Conservation (phyloP, 2,797 vertebrate species). For the Crenuchus spilurus region DNA sequence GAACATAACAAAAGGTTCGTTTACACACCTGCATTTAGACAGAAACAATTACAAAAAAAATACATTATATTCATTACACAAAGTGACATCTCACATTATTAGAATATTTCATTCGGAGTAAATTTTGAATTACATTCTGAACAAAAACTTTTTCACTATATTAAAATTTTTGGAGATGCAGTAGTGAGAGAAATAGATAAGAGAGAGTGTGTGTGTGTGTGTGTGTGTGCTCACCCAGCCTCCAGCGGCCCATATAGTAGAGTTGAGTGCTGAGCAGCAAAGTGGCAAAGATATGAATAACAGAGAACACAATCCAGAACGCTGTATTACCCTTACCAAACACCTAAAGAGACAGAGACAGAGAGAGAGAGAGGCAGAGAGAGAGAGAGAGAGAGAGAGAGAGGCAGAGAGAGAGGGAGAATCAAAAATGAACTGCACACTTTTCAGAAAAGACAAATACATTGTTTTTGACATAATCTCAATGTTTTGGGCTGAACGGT, state of each 20-base stretch:
- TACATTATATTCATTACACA: too few relatives aligned
- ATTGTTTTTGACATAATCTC: too few relatives aligned
- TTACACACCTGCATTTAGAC: conserved; percentile 15
- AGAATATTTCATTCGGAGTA: too few relatives aligned
- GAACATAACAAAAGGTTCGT: too few relatives aligned
- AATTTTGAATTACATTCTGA: too few relatives aligned
- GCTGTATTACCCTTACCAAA: conserved; percentile 90
- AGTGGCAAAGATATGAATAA: conserved; percentile 93
- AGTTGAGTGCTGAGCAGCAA: conserved; percentile 95
- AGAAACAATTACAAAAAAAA: too few relatives aligned
- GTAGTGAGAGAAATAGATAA: conserved; percentile 15
- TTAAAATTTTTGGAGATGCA: too few relatives aligned
- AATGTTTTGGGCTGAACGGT: too few relatives aligned
- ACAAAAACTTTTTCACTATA: too few relatives aligned
- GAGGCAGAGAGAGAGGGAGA: background rate
- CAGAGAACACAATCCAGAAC: conserved; percentile 93
- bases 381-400: background rate
- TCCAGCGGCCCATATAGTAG: conserved; percentile 98
- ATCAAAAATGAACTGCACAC: too few relatives aligned
- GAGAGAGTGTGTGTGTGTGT: background rate
- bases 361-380: background rate
- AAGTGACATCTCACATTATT: too few relatives aligned
- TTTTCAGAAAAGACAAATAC: too few relatives aligned
- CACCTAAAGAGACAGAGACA: conserved; percentile 73
- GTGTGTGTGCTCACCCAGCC: conserved; percentile 73